phyloP scores from a whole-genome alignment of 2,113 vertebrate species.

The Cisticola juncidis region DNA sequence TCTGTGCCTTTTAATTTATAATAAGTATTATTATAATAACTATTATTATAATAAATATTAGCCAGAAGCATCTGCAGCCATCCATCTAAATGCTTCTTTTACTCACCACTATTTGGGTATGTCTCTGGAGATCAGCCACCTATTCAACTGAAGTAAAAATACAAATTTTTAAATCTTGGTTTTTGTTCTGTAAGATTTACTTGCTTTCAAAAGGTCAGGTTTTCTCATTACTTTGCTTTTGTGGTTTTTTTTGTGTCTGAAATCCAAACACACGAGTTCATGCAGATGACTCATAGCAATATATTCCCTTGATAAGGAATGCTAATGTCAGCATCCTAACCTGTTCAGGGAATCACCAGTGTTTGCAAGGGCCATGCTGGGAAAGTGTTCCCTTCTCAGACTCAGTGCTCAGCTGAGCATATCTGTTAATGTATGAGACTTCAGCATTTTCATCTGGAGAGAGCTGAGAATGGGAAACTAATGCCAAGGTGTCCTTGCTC shows the following conservation, averaged over 20 bases:
- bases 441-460: neutral
- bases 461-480: neutral
- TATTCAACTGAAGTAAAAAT: neutral
- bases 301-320: neutral
- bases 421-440: neutral
- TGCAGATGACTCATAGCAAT: neutral
- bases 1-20: neutral
- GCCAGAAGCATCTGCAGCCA: neutral
- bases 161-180: neutral
- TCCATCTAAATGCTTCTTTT: neutral
- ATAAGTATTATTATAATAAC: neutral
- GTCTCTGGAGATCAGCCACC: neutral
- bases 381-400: neutral
- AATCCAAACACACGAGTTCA: neutral
- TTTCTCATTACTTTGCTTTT: neutral
- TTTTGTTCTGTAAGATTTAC: neutral
- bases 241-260: neutral
- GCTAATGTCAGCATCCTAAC: neutral
- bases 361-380: neutral
- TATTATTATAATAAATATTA: too few species aligned
- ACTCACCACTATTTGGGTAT: neutral
- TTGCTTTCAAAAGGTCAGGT: neutral
- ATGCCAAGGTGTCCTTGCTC: neutral
- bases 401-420: neutral
- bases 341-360: neutral